phyloP scores from a whole-genome alignment of 2,113 vertebrate species.

The Mustela nigripes region DNA sequence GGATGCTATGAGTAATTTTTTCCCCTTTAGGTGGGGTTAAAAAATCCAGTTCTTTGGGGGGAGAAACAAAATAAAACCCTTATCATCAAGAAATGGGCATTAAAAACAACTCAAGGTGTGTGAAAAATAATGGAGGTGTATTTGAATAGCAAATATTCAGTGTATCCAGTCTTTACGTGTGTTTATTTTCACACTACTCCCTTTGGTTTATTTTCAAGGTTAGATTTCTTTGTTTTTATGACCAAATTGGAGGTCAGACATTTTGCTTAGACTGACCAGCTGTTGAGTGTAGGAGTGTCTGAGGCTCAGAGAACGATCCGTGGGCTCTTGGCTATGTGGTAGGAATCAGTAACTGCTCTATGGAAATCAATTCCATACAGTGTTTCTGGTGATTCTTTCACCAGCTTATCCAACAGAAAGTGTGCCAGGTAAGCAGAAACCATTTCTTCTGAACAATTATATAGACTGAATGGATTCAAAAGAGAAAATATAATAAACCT shows the following conservation, averaged over 20 bases:
- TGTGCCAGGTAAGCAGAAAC: not conserved
- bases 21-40: not conserved
- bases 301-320: not conserved
- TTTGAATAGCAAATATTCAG: not conserved
- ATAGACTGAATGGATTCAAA: not conserved
- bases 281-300: not conserved
- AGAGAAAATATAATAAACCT: not conserved
- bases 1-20: not conserved
- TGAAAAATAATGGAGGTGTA: not conserved
- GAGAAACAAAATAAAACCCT: not conserved
- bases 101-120: not conserved
- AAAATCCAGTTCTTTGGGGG: not conserved
- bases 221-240: not conserved
- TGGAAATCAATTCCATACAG: not conserved
- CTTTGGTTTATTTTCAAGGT: not conserved
- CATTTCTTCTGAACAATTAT: not conserved
- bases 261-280: not conserved
- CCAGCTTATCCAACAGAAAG: not conserved
- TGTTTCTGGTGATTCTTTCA: not conserved
- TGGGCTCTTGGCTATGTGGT: not conserved
- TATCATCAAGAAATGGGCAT: not conserved
- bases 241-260: not conserved
- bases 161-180: not conserved
- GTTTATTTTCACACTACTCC: not conserved
- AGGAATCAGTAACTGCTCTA: constrained; percentile 31